Percentiles rank a stretch among this genome's conserved stretches.
Evolutionary conservation across 2,888 invertebrate species (phyloP).

Genomic region (Leucozona laternaria): DNA sequence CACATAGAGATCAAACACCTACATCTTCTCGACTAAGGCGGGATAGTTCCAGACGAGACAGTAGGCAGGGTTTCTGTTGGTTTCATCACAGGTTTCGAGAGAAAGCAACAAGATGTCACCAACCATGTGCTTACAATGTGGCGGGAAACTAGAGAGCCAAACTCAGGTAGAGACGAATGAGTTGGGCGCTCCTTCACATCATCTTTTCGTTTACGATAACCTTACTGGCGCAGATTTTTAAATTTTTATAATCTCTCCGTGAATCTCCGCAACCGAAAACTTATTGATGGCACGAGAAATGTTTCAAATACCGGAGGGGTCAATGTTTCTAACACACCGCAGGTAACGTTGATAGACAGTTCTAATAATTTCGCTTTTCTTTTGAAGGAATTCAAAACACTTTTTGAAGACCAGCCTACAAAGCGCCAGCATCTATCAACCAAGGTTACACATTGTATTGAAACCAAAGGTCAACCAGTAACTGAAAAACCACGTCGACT

Average conservation of each 20-base stretch:
- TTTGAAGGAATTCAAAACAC: slow-evolving; percentile 3
- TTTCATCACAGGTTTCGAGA: not conserved
- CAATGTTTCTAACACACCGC: not conserved
- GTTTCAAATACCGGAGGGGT: too few species aligned
- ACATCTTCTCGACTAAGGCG: not conserved
- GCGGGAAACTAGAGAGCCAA: slow-evolving; percentile 14
- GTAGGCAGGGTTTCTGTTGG: not conserved
- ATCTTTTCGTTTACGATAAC: slow-evolving; percentile 12
- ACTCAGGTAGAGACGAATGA: slow-evolving; percentile 4
- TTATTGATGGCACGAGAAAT: too few species aligned
- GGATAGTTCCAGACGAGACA: not conserved
- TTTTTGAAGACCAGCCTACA: not conserved
- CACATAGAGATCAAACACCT: not conserved
- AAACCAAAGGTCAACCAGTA: not conserved
- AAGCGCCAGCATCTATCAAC: not conserved
- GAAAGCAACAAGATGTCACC: not conserved
- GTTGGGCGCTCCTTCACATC: not conserved
- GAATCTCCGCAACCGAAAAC: not conserved
- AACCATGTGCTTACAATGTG: not conserved
- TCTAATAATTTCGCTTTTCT: not conserved
- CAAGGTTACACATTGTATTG: not conserved
- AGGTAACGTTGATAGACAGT: not conserved
- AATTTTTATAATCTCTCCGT: not conserved
- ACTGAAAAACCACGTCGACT: not conserved
- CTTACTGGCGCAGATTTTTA: not conserved